phyloP scores from a whole-genome alignment of 2,888 invertebrate genomes.

The Phalera bucephala region DNA sequence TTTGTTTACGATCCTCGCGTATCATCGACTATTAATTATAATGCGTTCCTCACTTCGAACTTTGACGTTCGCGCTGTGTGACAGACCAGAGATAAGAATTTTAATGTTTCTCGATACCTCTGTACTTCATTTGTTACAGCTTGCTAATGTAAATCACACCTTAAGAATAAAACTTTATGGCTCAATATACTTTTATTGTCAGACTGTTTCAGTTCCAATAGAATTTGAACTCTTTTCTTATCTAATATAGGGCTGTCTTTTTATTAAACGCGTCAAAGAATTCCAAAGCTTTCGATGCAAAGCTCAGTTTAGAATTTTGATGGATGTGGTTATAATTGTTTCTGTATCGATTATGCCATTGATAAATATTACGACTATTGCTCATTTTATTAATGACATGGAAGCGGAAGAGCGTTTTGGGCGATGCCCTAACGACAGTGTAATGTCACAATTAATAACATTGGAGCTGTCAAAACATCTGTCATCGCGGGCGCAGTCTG shows the following conservation, averaged over 20 bases:
- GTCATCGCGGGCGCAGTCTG: slow-evolving; percentile 55
- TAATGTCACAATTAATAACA: slow-evolving; percentile 81
- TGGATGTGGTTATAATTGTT: slow-evolving; percentile 83
- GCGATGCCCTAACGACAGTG: slow-evolving; percentile 70
- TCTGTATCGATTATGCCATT: slow-evolving; percentile 83
- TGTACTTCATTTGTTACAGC: slow-evolving; percentile 45
- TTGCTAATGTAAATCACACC: slow-evolving; percentile 39
- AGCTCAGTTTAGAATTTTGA: slow-evolving; percentile 76
- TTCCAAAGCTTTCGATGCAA: slow-evolving; percentile 48
- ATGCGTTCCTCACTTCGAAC: slow-evolving; percentile 80
- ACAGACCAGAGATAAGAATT: slow-evolving; percentile 82
- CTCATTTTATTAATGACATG: slow-evolving; percentile 82
- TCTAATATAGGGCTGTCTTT: slow-evolving; percentile 38
- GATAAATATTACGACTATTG: slow-evolving; percentile 82
- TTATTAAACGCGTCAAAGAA: slow-evolving; percentile 30
- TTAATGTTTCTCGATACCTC: slow-evolving; percentile 76
- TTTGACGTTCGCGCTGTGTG: slow-evolving; percentile 82
- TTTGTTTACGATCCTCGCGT: slow-evolving; percentile 82
- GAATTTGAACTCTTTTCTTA: slow-evolving; percentile 46
- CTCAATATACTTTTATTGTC: slow-evolving; percentile 17
- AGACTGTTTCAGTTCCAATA: slow-evolving; percentile 13
- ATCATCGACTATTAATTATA: slow-evolving; percentile 83
- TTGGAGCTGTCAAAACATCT: slow-evolving; percentile 79
- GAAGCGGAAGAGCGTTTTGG: slow-evolving; percentile 75
- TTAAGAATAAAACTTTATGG: slow-evolving; percentile 29